Evolutionary conservation across 2,888 invertebrate genomes (phyloP), one percentile per base, ranked within the genome.

Genomic region (Leptogaster cylindrica): DNA sequence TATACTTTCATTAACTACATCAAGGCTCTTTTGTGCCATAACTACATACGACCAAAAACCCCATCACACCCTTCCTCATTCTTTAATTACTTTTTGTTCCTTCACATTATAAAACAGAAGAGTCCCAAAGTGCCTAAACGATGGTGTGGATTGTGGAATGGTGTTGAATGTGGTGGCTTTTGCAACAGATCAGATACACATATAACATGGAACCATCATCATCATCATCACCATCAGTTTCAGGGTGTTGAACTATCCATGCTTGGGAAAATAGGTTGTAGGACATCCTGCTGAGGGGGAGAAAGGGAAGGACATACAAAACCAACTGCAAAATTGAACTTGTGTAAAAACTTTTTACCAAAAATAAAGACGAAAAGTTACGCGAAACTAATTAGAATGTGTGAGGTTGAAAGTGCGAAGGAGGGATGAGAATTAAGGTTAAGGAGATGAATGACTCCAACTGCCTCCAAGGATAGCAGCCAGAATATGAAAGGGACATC

Each of bases 11-110:
- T 52, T 52, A 52, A 52, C 33, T 33, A 52, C 16, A 52, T 4
- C 8, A 44, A 20, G 6, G 14, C 25, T 31, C 12, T 28, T 27
- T 23, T 1, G 31, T 31, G 20, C 20, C 14, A 31, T 31, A 33
- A 18, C n/a, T 10, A 8, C 16, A 16, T 16, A 27, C 14, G 33
- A 33, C 52, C 52, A 52, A 52, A 52, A 52, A 20, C 31, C 33
- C 7, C 7, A 3, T 10, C 4, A 10, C 1, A 12, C 8, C 52
- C 20, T 52, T 33, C 28, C 33, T 52, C 52, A 52, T 52, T 52
- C 52, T 33, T 52, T 52, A 52, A 52, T 52, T 52, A 52, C 20
- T 33, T 52, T 52, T 52, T 52, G 52, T 52, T 52, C 33, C 33
- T 52, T 52, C n/a, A 52, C 52, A 52, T 52, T 52, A 52, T 33